Evolutionary conservation across 53 echinoderm and acorn worm species (phyloP).

Genomic region (Holothuria leucospilota): DNA sequence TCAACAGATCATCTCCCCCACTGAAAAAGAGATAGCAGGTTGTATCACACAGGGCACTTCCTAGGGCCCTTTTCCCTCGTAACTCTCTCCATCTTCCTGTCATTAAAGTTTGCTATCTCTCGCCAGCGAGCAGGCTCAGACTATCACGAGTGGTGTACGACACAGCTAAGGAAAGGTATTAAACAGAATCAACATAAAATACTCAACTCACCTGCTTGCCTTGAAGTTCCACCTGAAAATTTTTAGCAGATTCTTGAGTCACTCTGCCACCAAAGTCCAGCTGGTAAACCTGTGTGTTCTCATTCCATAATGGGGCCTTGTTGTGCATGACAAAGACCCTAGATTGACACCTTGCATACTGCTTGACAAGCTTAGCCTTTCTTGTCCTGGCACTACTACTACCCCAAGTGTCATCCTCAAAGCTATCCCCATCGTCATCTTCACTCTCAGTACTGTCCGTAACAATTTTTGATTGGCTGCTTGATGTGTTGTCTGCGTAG

Average conservation of each 20-base stretch:
- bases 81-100: too few relatives aligned
- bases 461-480: slow-evolving; percentile 18
- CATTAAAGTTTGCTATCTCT: too few relatives aligned
- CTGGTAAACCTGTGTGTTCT: slow-evolving; percentile 97
- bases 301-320: slow-evolving; percentile 99
- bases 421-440: slow-evolving; percentile 57
- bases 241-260: slow-evolving; percentile 99
- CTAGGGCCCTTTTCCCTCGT: too few relatives aligned
- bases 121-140: too few relatives aligned
- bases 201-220: slow-evolving; percentile 83
- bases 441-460: slow-evolving; percentile 88
- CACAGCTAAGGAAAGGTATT: too few relatives aligned
- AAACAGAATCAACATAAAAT: too few relatives aligned
- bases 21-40: too few relatives aligned
- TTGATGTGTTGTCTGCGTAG: slow-evolving; percentile 31
- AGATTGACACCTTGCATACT: slow-evolving; percentile 90
- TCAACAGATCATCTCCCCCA: too few relatives aligned
- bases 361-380: slow-evolving; percentile 93
- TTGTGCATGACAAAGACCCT: slow-evolving; percentile 95
- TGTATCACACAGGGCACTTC: too few relatives aligned
- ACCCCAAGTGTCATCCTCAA: slow-evolving; percentile 64
- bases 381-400: slow-evolving; percentile 80
- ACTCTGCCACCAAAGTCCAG: slow-evolving; percentile 99
- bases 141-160: too few relatives aligned
- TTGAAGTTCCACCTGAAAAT: slow-evolving; percentile 97